Base-by-base conservation (phyloP, 1,140 invertebrate species). In the Papilio glaucus region DNA sequence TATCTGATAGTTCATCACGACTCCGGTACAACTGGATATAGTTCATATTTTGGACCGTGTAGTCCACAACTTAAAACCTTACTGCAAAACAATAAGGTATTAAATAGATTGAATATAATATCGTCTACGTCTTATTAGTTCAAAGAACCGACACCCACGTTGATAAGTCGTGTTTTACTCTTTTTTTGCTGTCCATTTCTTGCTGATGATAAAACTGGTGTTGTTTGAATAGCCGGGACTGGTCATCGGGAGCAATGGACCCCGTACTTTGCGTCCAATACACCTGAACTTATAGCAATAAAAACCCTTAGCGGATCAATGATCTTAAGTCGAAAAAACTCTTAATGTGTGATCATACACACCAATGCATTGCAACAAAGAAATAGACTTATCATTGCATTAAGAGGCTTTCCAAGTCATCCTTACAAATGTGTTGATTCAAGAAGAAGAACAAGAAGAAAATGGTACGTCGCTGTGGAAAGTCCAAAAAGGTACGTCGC, bases 81-180 rank as follows among this genome's bases (percentile, higher is more conserved):
- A 67, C 9, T 29, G 0, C 39, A 18, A 18, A 2, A 18, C 37
- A 39, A 15, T 63, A 63, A 63, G n/a, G 61, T 12, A 18, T 15
- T 18, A 39, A 15, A 13, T 12, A 63, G 18, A 24, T 24, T 24
- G 9, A 1, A 1, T 24, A 10, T 53, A 53, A 10, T 7, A 24
- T 24, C 24, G 49, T 63, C 61, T 33, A 38, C 33, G n/a, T 63
- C 15, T 63, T 18, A 38, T 42, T 45, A 81, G 85, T 87, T 85
- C 85, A 89, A 85, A 81, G 84, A 85, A 85, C 85, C 75, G 77
- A 68, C 81, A 81, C 85, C 82, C 86, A 85, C 84, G 85, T 81
- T 69, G 73, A 69, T 33, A 68, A 68, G 65, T 68, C 65, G 42
- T 68, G 65, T 68, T 68, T 77, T 73, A 74, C 76, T 81, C 60